Base-by-base conservation (phyloP, 2,888 invertebrate genomes). In the Plemyria rubiginata region DNA sequence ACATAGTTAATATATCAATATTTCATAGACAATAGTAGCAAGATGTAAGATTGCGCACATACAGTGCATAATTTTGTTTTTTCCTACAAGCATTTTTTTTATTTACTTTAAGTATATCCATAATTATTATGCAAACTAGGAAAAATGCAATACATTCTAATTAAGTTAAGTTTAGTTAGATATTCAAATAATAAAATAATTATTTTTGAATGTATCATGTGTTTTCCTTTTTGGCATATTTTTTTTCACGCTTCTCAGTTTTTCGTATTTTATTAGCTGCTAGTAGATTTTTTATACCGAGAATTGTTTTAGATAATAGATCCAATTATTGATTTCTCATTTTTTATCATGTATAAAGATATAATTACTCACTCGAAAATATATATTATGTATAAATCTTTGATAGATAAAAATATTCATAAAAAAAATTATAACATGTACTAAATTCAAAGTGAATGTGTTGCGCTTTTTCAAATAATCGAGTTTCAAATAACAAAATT, bases 391-490 rank as follows among this genome's bases (percentile, higher is more conserved):
- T 45, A 45, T 28, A 15, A 57, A 46, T 28, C 51, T 57, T 65
- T 46, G 50, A 45, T 59, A 43, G 46, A 55, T 59, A 13, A 36
- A 52, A 63, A 59, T 56, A 56, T 50, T 50, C 45, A 45, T 61
- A 63, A 62, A 64, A 63, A 66, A 65, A 43, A 49, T 58, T 28
- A 66, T 54, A 60, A 67, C 60, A 65, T 62, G 59, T 68, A 70
- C 56, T 68, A 67, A 72, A 72, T 67, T 70, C 66, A 60, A 79
- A 78, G 77, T 82, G 79, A 78, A 87, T 86, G 87, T 87, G 85
- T 89, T 86, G 85, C 85, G 87, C 88, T 90, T 90, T 80, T 88
- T 86, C 84, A 83, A 89, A 90, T 91, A 91, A 91, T 91, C 90
- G 89, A 85, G 81, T 87, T 88, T 89, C 89, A 85, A 85, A 85